Conservation (phyloP, 2,113 vertebrate species). For the Pluvianellus socialis region DNA sequence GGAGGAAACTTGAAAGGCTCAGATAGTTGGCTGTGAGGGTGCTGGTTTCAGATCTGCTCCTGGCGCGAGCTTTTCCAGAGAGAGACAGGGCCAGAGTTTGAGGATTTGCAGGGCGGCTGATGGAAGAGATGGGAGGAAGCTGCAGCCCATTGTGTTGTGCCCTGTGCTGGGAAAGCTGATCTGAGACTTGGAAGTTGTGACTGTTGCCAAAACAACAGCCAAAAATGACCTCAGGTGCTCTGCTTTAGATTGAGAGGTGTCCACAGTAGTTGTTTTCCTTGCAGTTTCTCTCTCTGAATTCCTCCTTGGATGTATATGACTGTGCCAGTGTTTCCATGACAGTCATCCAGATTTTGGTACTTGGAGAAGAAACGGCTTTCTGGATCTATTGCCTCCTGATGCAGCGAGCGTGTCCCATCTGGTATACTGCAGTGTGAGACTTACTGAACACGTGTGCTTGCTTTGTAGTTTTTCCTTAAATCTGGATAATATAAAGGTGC, state of each 20-base stretch:
- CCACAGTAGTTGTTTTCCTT: background rate
- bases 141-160: accelerated
- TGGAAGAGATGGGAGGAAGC: background rate
- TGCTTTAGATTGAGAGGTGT: background rate
- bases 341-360: background rate
- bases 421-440: background rate
- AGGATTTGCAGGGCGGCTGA: background rate
- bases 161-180: background rate
- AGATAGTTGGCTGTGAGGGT: background rate
- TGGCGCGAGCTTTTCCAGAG: background rate
- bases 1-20: background rate
- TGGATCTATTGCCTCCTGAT: background rate
- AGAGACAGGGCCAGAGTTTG: background rate
- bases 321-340: background rate
- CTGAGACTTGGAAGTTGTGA: background rate
- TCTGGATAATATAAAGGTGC: background rate
- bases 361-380: background rate
- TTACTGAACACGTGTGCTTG: background rate
- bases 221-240: background rate
- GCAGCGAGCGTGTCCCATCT: accelerated
- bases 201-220: background rate
- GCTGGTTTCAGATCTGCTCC: background rate
- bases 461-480: background rate
- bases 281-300: background rate
- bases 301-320: background rate